Evolutionary conservation across 2,797 vertebrate species (phyloP), one percentile per base, ranked within the genome.

Genomic region (Corythornis leucogaster): DNA sequence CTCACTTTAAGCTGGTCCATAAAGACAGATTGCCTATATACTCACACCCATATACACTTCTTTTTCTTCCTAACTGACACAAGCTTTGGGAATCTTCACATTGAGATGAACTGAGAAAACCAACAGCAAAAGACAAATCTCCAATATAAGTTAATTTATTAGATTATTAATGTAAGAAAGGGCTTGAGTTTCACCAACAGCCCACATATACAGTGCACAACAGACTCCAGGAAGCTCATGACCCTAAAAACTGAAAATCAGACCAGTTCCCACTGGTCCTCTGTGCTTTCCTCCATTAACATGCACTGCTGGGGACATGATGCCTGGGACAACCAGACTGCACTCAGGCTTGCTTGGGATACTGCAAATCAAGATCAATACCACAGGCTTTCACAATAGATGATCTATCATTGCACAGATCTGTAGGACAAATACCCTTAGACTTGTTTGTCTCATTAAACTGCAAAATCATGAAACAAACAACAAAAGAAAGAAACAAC

Each of bases 341-440:
- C 67, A 74, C 43, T 48, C 59, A 88, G 64, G 58, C 62, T 62
- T 78, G 50, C 20, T 46, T 62, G 38, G 22, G 19, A 15, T 75
- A 75, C 46, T 75, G 63, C 26, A 78, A 71, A 77, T 35, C 63
- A 51, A 78, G 48, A 89, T 95, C 91, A 78, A 92, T 89, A 82
- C 24, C 69, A 64, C 20, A 64, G 48, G 58, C 54, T 92, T 71
- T 80, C 55, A 89, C 2, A 0, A 26, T 7, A 71, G 50, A 6
- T 79, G 64, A 86, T 25, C 55, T 80, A 64, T 77, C 62, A 24
- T 24, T 80, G 24, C 31, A 69, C 11, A 53, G 28, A 59, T 66
- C 35, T 59, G 15, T 31, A 83, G 46, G 53, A 76, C 46, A 77
- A 58, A 46, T n/a, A 57, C 3, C 20, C 86, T 51, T 62, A 43